Evolutionary conservation across 2,888 invertebrate species (phyloP).

Genomic region (Epirrita christyi): DNA sequence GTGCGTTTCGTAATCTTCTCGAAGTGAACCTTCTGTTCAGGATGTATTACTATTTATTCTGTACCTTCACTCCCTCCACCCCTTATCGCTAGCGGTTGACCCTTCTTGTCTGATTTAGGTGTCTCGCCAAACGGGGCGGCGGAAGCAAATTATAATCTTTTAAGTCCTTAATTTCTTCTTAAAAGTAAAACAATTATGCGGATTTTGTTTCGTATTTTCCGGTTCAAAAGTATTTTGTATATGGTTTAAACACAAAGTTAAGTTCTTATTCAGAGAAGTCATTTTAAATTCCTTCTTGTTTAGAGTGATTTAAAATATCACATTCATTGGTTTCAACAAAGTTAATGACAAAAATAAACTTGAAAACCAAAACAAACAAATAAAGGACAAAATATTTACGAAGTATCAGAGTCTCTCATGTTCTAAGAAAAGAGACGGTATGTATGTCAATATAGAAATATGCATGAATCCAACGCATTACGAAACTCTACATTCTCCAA

Average conservation of each 20-base stretch:
- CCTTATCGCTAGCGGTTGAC: slow-evolving; percentile 55
- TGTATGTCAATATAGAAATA: slow-evolving; percentile 56
- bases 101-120: slow-evolving; percentile 61
- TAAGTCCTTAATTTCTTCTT: slow-evolving; percentile 48
- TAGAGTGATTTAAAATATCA: not conserved
- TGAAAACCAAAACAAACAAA: slow-evolving; percentile 19
- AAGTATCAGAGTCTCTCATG: slow-evolving; percentile 23
- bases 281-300: too few relatives aligned
- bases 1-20: slow-evolving; percentile 2
- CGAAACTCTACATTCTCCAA: slow-evolving; percentile 62
- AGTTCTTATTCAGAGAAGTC: too few relatives aligned
- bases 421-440: slow-evolving; percentile 40
- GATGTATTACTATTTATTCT: slow-evolving; percentile 10
- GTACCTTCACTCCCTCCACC: slow-evolving; percentile 32
- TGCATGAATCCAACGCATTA: slow-evolving; percentile 60
- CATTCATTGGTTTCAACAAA: not conserved
- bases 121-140: slow-evolving; percentile 46
- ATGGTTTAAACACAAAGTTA: not conserved
- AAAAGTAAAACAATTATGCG: slow-evolving; percentile 43
- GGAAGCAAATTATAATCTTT: slow-evolving; percentile 68
- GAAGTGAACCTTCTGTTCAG: slow-evolving; percentile 1
- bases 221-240: slow-evolving; percentile 1
- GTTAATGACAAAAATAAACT: slow-evolving; percentile 7
- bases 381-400: slow-evolving; percentile 31
- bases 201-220: slow-evolving; percentile 28